Percentiles rank a stretch among this genome's conserved stretches.
Conservation (phyloP, 1,140 invertebrate genomes). For the Ctenoplectra terminalis region DNA sequence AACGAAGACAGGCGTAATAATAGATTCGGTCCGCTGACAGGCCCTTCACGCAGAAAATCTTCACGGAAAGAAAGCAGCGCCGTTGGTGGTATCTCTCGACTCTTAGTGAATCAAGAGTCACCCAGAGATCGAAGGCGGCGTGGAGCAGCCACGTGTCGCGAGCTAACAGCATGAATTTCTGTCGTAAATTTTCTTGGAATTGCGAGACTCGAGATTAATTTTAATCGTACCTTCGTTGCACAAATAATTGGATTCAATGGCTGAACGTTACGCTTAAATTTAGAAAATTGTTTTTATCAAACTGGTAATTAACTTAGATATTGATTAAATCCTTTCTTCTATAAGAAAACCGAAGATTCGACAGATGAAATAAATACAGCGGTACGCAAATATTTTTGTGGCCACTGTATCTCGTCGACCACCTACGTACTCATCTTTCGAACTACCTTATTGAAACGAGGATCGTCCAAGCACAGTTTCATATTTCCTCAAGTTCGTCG, state of each 20-base stretch:
- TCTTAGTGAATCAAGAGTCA: neutral
- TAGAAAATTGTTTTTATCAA: too few relatives aligned
- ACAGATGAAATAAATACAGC: too few relatives aligned
- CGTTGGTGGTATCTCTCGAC: constrained; percentile 23
- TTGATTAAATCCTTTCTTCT: too few relatives aligned
- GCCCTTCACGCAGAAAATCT: constrained; percentile 38
- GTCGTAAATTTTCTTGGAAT: neutral
- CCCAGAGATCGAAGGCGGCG: neutral
- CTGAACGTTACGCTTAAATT: neutral
- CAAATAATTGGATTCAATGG: neutral
- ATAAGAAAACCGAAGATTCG: too few relatives aligned
- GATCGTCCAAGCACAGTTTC: too few relatives aligned
- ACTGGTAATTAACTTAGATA: too few relatives aligned
- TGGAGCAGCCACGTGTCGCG: neutral
- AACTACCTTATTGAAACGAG: too few relatives aligned
- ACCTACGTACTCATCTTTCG: too few relatives aligned
- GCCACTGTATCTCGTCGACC: too few relatives aligned
- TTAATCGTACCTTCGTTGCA: neutral
- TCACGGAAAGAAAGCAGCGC: constrained; percentile 26
- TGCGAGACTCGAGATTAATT: neutral
- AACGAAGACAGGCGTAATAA: constrained; percentile 50
- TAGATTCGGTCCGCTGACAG: constrained; percentile 45
- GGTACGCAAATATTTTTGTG: too few relatives aligned
- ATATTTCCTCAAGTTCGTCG: neutral
- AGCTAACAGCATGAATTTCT: neutral